Percentiles rank a stretch among this genome's conserved stretches.
Conservation (phyloP, 2,797 vertebrate genomes). For the Coilia nasus region DNA sequence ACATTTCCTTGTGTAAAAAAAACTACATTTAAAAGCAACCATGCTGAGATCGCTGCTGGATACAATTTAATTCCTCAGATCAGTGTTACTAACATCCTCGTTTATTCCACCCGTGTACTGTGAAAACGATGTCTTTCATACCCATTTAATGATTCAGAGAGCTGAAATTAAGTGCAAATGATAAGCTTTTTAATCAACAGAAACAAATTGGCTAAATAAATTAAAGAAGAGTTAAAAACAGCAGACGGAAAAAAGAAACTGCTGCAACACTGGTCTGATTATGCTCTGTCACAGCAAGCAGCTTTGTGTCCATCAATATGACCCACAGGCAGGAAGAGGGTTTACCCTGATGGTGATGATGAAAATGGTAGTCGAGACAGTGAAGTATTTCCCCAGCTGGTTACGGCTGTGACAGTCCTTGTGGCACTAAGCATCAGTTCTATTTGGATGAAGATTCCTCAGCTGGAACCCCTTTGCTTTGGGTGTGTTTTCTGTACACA, state of each 20-base stretch:
- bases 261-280: background rate
- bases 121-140: background rate
- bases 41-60: background rate
- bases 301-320: background rate
- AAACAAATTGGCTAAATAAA: slow-evolving; percentile 41
- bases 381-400: background rate
- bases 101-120: background rate
- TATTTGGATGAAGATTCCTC: background rate
- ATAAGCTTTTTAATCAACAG: slow-evolving; percentile 53
- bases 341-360: background rate
- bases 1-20: background rate
- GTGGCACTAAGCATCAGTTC: background rate
- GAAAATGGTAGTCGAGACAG: background rate
- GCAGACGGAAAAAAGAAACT: slow-evolving; percentile 42
- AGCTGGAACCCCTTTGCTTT: background rate
- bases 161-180: slow-evolving; percentile 48
- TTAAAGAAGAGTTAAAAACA: slow-evolving; percentile 42
- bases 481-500: background rate
- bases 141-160: background rate
- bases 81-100: background rate
- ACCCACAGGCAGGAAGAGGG: background rate
- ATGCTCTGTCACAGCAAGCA: background rate
- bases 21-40: slow-evolving; percentile 7
- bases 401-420: background rate
- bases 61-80: background rate